Base-by-base conservation (phyloP, 2,888 invertebrate genomes). In the Perizoma flavofasciatum region DNA sequence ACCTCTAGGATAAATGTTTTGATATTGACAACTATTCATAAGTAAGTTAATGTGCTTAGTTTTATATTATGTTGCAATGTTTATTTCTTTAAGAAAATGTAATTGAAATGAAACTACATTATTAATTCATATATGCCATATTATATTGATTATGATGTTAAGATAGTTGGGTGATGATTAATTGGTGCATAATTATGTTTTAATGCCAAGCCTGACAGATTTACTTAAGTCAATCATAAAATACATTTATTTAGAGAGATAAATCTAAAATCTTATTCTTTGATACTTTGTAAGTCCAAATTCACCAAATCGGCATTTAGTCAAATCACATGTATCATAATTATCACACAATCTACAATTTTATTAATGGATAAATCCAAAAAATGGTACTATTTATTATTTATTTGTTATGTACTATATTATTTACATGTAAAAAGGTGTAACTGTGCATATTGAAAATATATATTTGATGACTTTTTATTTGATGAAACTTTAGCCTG, bases 391-490 rank as follows among this genome's bases (percentile, higher is more conserved):
- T 90, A 89, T 90, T 90, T 91, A 91, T 90, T 91, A 89, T 91
- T 92, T 91, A 87, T 92, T 91, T 89, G 89, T 88, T 90, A 86
- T 92, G 89, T 91, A 89, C 89, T 87, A 88, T 91, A 91, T 91
- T 89, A 88, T 89, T 91, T 90, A 89, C 90, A 89, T 92, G 91
- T 91, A 88, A 89, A 89, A 91, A 91, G 88, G 82, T 89, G 88
- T 91, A 89, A 90, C 85, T 91, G 90, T 90, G 91, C 91, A 90
- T 91, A 91, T 90, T 87, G 85, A 90, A 89, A 88, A 84, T 89
- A 89, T 90, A 89, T 89, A 90, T 89, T 89, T 89, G 86, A 88
- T 78, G 85, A 89, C 83, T 86, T 89, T 87, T 89, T 88, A 88
- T 90, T 91, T 89, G 81, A 87, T 80, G 82, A 84, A 86, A 88